A percentile compares a stretch with the other conserved stretches of the same genome.
These are phyloP conservation scores for Dromaius novaehollandiae DNA, from an alignment of 2,113 vertebrate species.

Conservation along the genomic window DNA sequence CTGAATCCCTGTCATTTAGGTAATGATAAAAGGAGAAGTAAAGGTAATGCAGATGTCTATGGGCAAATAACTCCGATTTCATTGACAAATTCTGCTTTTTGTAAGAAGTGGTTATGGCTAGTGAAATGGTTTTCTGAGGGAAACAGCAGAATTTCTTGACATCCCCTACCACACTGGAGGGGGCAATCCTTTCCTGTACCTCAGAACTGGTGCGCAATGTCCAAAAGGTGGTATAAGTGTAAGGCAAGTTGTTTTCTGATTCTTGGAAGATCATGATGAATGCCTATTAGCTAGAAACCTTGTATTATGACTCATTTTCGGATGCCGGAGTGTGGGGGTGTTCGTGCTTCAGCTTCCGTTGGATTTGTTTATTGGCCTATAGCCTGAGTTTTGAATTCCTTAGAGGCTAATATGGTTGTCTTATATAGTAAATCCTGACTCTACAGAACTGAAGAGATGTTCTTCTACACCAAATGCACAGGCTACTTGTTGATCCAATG, in stretches of 20 bases:
- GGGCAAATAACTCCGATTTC: not conserved
- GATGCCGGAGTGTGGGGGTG: not conserved
- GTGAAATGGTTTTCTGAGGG: not conserved
- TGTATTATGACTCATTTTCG: not conserved
- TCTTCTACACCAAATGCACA: not conserved
- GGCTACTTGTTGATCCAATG: not conserved
- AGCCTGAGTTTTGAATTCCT: not conserved
- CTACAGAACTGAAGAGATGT: not conserved
- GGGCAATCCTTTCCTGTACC: not conserved
- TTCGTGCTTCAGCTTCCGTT: conserved; percentile 7
- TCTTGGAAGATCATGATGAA: not conserved
- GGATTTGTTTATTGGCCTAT: conserved; percentile 2
- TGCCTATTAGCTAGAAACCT: not conserved
- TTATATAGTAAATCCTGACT: not conserved
- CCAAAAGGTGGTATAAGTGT: not conserved
- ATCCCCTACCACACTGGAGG: rapidly evolving
- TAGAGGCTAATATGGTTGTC: not conserved
- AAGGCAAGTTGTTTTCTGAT: not conserved
- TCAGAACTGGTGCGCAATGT: not conserved
- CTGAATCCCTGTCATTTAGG: not conserved
- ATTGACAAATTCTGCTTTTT: not conserved
- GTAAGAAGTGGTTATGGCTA: not conserved
- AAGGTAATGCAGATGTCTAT: not conserved
- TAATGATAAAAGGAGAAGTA: not conserved
- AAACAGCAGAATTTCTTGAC: not conserved